Evolutionary conservation across 2,797 vertebrate species (phyloP), one percentile per base, ranked within the genome.

Genomic region (Danio jaintianensis): DNA sequence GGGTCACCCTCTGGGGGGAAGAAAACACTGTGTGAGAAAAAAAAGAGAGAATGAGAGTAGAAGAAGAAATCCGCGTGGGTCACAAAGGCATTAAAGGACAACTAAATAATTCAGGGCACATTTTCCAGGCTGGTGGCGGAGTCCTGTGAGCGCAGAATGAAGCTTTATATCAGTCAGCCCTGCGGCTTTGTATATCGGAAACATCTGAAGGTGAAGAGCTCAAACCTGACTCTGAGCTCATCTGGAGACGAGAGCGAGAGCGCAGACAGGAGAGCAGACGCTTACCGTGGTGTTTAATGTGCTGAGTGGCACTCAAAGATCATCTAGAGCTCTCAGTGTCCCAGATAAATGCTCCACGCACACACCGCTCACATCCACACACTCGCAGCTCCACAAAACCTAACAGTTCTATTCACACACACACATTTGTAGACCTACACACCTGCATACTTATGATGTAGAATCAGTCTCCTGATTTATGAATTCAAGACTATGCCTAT

Each of bases 221-320:
- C 81, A 67, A 83, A 78, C 86, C 84, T 91, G 89, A 90, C 81
- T 80, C 81, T 87, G 78, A 88, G 64, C 85, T 86, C 88, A 58
- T 67, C 42, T 76, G 64, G 63, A 53, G 73, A 75, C 36, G 56
- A 77, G 66, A 64, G 74, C 1, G 58, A 38, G 73, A 63, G 66
- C 45, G 55, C 45, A 69, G 73, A 75, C 66, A 76, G 75, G 48
- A 53, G 50, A 59, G 59, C 47, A 59, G 64, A 68, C 7, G 70
- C 66, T 74, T 61, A 67, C 56, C 18, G 9, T 10, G 6, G 52
- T 80, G 81, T 84, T 29, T 78, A 80, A 82, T 66, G 82, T 52
- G 80, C 83, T 79, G 86, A 66, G 62, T 66, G 63, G 42, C 63
- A 68, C 52, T 58, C 75, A 58, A 15, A 76, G 62, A 77, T 77